A percentile compares a stretch with the other conserved stretches of the same genome.
Evolutionary conservation across 2,113 vertebrate species (phyloP).

Genomic region (Oenanthe melanoleuca): DNA sequence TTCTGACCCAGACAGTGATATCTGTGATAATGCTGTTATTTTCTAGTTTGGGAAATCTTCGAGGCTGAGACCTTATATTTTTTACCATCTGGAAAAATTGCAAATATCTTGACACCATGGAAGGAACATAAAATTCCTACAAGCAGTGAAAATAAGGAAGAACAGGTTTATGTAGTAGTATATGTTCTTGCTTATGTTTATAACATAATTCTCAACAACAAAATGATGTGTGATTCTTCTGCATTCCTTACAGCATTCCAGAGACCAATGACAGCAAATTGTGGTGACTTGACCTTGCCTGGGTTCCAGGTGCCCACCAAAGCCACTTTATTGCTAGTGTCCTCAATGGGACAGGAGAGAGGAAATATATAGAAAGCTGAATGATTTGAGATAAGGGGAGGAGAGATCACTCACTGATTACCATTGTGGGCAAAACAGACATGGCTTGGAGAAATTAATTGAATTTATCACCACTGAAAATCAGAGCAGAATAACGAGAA

Average conservation of each 20-base stretch:
- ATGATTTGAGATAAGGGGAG: background rate
- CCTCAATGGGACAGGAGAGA: background rate
- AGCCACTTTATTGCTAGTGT: background rate
- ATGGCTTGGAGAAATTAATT: background rate
- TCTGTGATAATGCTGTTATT: background rate
- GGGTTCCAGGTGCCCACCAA: background rate
- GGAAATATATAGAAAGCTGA: background rate
- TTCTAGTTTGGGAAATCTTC: background rate
- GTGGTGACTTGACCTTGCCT: background rate
- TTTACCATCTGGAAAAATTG: background rate
- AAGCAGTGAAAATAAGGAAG: background rate
- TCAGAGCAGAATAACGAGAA: background rate
- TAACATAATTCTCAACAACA: background rate
- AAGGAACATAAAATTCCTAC: background rate
- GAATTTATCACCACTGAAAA: background rate
- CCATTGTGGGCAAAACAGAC: fast-evolving
- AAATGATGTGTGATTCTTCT: background rate
- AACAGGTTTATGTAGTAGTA: background rate
- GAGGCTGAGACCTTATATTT: background rate
- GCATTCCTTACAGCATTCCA: background rate
- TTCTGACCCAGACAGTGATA: background rate
- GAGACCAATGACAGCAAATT: background rate
- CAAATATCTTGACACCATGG: background rate
- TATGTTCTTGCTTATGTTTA: background rate
- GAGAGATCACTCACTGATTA: background rate